A percentile compares a stretch with the other conserved stretches of the same genome.
Conservation (phyloP, 2,888 invertebrate genomes). For the Lochmaea crataegi region DNA sequence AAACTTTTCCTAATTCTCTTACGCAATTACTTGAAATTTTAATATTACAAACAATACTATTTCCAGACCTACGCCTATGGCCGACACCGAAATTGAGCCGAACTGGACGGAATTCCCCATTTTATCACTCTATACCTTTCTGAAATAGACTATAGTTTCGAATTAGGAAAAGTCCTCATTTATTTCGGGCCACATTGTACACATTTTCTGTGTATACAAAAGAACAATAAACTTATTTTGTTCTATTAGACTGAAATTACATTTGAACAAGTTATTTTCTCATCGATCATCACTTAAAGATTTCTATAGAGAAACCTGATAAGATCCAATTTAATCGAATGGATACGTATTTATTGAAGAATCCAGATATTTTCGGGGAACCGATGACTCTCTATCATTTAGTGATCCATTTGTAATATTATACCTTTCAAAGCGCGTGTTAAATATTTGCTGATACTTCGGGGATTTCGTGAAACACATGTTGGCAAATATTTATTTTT, state of each 20-base stretch:
- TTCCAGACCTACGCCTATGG: too few species aligned
- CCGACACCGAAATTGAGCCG: too few species aligned
- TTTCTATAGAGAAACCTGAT: constrained; percentile 21
- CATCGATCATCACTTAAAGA: constrained; percentile 11
- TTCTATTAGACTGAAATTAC: not conserved
- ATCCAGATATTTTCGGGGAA: constrained; percentile 9
- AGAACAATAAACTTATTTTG: not conserved
- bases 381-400: constrained; percentile 23
- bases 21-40: too few species aligned
- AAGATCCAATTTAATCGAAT: constrained; percentile 14
- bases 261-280: constrained; percentile 9
- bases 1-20: too few species aligned
- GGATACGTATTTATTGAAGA: constrained; percentile 21
- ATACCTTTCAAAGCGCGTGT: constrained; percentile 55
- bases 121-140: too few species aligned
- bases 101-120: too few species aligned
- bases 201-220: too few species aligned
- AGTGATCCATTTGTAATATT: constrained; percentile 58
- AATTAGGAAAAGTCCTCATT: too few species aligned
- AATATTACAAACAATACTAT: too few species aligned
- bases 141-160: too few species aligned
- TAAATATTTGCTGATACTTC: constrained; percentile 60
- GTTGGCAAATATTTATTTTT: constrained; percentile 50
- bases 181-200: too few species aligned
- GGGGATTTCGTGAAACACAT: constrained; percentile 52